A percentile compares a stretch with the other conserved stretches of the same genome.
phyloP scores from a whole-genome alignment of 2,888 invertebrate species.

The Phengaris arion region DNA sequence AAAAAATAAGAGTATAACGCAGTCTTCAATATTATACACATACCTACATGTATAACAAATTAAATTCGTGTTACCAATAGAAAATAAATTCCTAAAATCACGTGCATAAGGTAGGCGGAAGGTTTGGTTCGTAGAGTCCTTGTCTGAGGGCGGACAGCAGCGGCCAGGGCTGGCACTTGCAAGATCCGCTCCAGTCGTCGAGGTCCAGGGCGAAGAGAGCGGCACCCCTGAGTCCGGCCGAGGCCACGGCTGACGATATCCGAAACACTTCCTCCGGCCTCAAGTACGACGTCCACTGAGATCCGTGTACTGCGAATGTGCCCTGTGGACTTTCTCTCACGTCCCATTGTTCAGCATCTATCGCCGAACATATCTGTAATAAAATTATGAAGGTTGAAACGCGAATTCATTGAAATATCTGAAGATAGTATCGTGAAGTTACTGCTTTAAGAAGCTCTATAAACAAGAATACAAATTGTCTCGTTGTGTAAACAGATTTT shows the following conservation, averaged over 20 bases:
- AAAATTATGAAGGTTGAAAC: slow-evolving; percentile 1
- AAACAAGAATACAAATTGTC: no score
- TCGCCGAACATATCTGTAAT: slow-evolving; percentile 78
- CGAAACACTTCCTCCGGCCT: slow-evolving; percentile 82
- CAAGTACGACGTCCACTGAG: slow-evolving; percentile 90
- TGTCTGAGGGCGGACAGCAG: slow-evolving; percentile 81
- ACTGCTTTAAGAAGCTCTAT: no score
- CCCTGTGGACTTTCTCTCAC: slow-evolving; percentile 81
- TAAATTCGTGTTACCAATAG: background rate
- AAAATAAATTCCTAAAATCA: slow-evolving; percentile 1
- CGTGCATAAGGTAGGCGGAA: slow-evolving; percentile 51
- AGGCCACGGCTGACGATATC: slow-evolving; percentile 80
- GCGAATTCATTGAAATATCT: background rate
- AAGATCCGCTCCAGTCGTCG: slow-evolving; percentile 85
- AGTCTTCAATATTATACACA: background rate
- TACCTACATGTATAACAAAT: background rate
- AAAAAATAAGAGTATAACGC: background rate
- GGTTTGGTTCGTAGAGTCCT: slow-evolving; percentile 58
- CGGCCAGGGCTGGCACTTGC: slow-evolving; percentile 84
- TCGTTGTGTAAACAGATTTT: no score
- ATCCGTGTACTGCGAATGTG: slow-evolving; percentile 84
- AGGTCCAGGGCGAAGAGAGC: slow-evolving; percentile 90
- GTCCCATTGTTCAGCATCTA: slow-evolving; percentile 80
- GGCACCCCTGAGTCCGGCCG: slow-evolving; percentile 83
- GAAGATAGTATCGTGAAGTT: no score